Evolutionary conservation across 1,140 invertebrate species (phyloP).

Genomic region (Berghia stephanieae): DNA sequence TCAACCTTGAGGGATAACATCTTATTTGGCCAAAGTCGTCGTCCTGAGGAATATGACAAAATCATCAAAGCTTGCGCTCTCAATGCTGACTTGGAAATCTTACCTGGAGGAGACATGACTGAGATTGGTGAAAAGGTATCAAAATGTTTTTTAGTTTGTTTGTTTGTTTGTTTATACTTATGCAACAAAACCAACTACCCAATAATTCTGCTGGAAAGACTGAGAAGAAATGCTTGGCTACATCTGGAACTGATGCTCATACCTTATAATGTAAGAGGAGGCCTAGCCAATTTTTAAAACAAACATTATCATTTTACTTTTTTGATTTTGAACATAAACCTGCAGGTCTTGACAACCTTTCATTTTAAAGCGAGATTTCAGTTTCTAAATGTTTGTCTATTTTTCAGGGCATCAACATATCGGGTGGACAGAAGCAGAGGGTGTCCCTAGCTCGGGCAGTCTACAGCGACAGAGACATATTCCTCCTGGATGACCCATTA

Average conservation of each 20-base stretch:
- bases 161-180: background rate
- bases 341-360: no score
- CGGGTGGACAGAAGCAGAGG: slow-evolving; percentile 67
- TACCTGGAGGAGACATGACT: slow-evolving; percentile 76
- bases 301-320: no score
- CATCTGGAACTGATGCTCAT: no score
- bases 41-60: slow-evolving; percentile 63
- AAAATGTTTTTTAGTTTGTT: no score
- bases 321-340: no score
- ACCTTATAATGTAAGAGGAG: no score
- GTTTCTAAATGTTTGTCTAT: no score
- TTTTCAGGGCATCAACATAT: slow-evolving; percentile 48
- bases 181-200: no score
- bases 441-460: slow-evolving; percentile 64
- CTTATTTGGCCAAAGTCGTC: slow-evolving; percentile 73
- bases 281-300: no score
- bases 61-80: slow-evolving; percentile 72
- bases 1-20: slow-evolving; percentile 85
- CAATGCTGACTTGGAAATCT: slow-evolving; percentile 75
- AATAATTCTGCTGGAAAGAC: no score
- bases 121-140: slow-evolving; percentile 66
- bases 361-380: no score
- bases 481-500: slow-evolving; percentile 73
- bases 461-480: slow-evolving; percentile 72
- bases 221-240: no score